A percentile compares a stretch with the other conserved stretches of the same genome.
Evolutionary conservation across 2,888 invertebrate genomes (phyloP).

Genomic region (Blastobasis adustella): DNA sequence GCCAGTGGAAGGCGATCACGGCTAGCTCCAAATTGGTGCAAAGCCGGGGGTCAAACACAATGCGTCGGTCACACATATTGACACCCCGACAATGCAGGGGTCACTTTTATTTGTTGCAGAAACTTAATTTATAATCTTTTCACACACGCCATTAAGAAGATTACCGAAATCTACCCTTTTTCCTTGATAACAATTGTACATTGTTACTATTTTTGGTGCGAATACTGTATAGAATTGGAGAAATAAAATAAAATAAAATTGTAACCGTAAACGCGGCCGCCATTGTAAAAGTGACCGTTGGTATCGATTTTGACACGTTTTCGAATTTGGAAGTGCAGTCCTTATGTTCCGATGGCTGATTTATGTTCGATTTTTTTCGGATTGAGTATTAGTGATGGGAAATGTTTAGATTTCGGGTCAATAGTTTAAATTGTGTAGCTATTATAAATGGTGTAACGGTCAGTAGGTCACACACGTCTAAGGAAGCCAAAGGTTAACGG

Average conservation of each 20-base stretch:
- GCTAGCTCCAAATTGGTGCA: slow-evolving; percentile 56
- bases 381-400: slow-evolving; percentile 39
- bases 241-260: slow-evolving; percentile 55
- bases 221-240: slow-evolving; percentile 7
- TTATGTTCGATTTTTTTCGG: slow-evolving; percentile 56
- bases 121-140: slow-evolving; percentile 77
- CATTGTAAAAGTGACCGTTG: slow-evolving; percentile 56
- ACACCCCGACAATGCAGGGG: slow-evolving; percentile 71
- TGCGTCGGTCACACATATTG: slow-evolving; percentile 71
- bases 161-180: slow-evolving; percentile 73
- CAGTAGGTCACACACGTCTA: slow-evolving; percentile 59
- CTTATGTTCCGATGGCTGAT: slow-evolving; percentile 61
- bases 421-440: slow-evolving; percentile 46
- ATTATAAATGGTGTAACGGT: slow-evolving; percentile 55
- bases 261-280: slow-evolving; percentile 46
- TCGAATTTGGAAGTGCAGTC: slow-evolving; percentile 40
- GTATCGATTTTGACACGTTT: slow-evolving; percentile 64
- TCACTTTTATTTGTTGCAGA: slow-evolving; percentile 75
- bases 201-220: slow-evolving; percentile 55
- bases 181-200: slow-evolving; percentile 66
- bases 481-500: slow-evolving; percentile 55
- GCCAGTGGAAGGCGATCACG: slow-evolving; percentile 43
- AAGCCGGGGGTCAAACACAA: slow-evolving; percentile 69
- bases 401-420: slow-evolving; percentile 64
- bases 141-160: slow-evolving; percentile 74